Percentiles rank a stretch among this genome's conserved stretches.
Conservation (phyloP, 1,140 invertebrate genomes). For the Ips typographus region DNA sequence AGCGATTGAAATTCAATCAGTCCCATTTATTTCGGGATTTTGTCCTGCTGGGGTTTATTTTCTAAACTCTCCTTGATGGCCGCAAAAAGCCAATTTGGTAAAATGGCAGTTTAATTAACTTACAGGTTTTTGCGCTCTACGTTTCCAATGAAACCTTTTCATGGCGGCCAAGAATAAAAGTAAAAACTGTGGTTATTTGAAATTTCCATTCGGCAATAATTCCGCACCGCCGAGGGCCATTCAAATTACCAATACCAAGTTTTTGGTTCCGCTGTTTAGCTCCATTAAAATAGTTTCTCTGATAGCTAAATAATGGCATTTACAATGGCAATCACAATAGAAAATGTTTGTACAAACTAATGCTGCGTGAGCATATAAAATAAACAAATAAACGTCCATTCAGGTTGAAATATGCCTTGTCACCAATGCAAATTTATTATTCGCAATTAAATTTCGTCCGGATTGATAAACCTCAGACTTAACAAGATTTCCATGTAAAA, state of each 20-base stretch:
- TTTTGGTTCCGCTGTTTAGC: too few relatives aligned
- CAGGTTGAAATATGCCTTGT: constrained; percentile 1
- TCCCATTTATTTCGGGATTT: constrained; percentile 3
- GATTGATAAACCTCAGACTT: background rate
- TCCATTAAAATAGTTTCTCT: too few relatives aligned
- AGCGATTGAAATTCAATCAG: constrained; percentile 1
- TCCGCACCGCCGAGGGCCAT: too few relatives aligned
- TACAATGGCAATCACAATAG: too few relatives aligned
- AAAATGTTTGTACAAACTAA: background rate
- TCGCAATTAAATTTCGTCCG: background rate
- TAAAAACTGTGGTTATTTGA: too few relatives aligned
- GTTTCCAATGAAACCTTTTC: background rate
- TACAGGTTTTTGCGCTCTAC: background rate
- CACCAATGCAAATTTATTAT: constrained; percentile 1
- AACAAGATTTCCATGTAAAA: background rate
- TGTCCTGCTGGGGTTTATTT: constrained; percentile 1
- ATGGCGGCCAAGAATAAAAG: too few relatives aligned
- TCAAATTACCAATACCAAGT: too few relatives aligned
- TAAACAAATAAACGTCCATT: constrained; percentile 5
- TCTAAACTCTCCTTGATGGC: constrained; percentile 4
- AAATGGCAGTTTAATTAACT: constrained; percentile 2
- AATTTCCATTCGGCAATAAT: too few relatives aligned
- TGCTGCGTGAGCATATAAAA: constrained; percentile 7
- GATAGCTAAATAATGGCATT: too few relatives aligned
- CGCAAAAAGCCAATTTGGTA: constrained; percentile 4